Evolutionary conservation across 2,797 vertebrate species (phyloP).

Genomic region (Acanthurus tractus): DNA sequence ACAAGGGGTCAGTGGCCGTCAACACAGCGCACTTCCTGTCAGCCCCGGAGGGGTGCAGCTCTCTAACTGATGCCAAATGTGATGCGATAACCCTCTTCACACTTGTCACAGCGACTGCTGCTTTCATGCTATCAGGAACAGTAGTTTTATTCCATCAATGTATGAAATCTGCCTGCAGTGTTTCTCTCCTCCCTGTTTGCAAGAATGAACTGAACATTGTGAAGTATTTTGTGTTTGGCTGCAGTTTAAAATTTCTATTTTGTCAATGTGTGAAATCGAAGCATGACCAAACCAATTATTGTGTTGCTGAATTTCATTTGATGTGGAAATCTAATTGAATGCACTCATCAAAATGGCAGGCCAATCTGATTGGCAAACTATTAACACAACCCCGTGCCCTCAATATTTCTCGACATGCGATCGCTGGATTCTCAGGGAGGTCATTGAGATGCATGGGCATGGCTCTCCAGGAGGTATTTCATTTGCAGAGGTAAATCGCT

Average conservation of each 20-base stretch:
- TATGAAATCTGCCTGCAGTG: constrained; percentile 22
- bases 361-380: constrained; percentile 68
- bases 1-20: constrained; percentile 44
- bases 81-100: constrained; percentile 27
- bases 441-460: constrained; percentile 72
- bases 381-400: constrained; percentile 67
- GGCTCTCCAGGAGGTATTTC: constrained; percentile 71
- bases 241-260: constrained; percentile 42
- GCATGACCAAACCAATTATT: constrained; percentile 60
- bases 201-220: constrained; percentile 25
- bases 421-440: constrained; percentile 58
- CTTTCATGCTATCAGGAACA: constrained; percentile 36
- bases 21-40: constrained; percentile 39
- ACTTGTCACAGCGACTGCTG: constrained; percentile 39
- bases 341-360: constrained; percentile 55
- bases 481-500: constrained; percentile 79
- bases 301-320: constrained; percentile 61
- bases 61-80: constrained; percentile 35
- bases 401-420: constrained; percentile 60
- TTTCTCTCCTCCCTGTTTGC: constrained; percentile 26
- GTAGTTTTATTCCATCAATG: constrained; percentile 15
- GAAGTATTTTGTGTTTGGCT: constrained; percentile 25
- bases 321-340: constrained; percentile 70
- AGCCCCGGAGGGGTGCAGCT: constrained; percentile 28
- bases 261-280: constrained; percentile 57